These are phyloP conservation scores for Apolygus lucorum DNA, from an alignment of 1,140 invertebrate genomes.

Conservation along the genomic window DNA sequence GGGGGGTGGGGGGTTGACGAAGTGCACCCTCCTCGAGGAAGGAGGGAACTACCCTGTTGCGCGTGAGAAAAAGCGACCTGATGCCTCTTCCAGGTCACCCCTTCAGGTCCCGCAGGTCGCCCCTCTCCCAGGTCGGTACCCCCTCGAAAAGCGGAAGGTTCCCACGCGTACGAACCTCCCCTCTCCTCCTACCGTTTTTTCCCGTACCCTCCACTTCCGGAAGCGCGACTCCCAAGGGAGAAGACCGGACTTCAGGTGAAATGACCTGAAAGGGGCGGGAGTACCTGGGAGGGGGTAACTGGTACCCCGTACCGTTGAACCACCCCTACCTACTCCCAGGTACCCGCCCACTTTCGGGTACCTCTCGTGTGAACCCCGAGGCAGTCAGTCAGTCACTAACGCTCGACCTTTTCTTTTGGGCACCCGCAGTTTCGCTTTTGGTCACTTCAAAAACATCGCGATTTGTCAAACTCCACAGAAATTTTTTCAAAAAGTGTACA, in stretches of 20 bases:
- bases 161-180: background rate
- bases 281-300: background rate
- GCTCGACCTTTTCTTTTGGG: no score
- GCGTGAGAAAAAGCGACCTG: conserved; percentile 14
- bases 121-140: background rate
- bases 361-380: background rate
- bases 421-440: no score
- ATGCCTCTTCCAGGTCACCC: background rate
- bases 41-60: conserved; percentile 1
- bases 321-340: background rate
- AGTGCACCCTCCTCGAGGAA: background rate
- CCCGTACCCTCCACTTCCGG: background rate
- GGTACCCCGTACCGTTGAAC: background rate
- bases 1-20: background rate
- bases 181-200: background rate
- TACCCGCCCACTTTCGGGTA: background rate
- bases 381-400: background rate
- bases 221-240: background rate
- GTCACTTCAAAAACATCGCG: no score
- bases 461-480: no score
- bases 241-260: no score
- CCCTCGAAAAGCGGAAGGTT: background rate
- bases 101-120: background rate
- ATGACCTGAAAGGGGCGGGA: no score
- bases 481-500: no score